Evolutionary conservation across 2,797 vertebrate genomes (phyloP), one percentile per base, ranked within the genome.

Genomic region (Manis pentadactyla): DNA sequence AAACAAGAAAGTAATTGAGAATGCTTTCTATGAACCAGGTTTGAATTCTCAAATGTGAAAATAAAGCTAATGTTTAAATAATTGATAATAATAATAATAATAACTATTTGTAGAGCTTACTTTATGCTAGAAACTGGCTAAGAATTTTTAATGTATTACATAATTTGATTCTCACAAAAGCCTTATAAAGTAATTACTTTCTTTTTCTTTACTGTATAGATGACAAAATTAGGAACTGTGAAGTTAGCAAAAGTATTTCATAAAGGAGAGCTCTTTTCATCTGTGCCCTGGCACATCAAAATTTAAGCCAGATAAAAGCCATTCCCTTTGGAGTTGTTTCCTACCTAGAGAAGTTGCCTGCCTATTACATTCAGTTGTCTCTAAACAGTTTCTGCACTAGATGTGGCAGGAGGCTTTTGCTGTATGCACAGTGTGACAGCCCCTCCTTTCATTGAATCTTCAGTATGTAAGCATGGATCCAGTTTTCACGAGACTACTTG

Each of bases 31-130:
- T 55, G 61, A 95, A 59, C 7, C 55, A 89, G 18, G 7, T 90
- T 93, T 94, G 11, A 68, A 68, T 73, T 75, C 51, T 95, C 11
- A 97, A 82, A 64, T 42, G 2, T 83, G 27, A 87, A 75, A 81
- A 63, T 73, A 83, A 64, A 73, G 31, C 23, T 84, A 87, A 59
- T 79, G 6, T 64, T 93, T 85, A 79, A 42, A 39, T 81, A 78
- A 51, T 81, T 89, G 89, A 63, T 74, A 74, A 61, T 73, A 90
- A 66, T 46, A 71, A 49, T 71, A 95, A 91, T 29, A 63, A 9
- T 4, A 78, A 83, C 46, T 55, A 25, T 85, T 90, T 93, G 39
- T 27, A 94, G 34, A 77, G 29, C 23, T 93, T 78, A 66, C 19
- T 78, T 14, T 51, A n/a, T 81, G 25, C 29, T 49, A 75, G 15